A percentile compares a stretch with the other conserved stretches of the same genome.
These are phyloP conservation scores for Eubasilissa regina DNA, from an alignment of 1,140 invertebrate species.

Conservation along the genomic window DNA sequence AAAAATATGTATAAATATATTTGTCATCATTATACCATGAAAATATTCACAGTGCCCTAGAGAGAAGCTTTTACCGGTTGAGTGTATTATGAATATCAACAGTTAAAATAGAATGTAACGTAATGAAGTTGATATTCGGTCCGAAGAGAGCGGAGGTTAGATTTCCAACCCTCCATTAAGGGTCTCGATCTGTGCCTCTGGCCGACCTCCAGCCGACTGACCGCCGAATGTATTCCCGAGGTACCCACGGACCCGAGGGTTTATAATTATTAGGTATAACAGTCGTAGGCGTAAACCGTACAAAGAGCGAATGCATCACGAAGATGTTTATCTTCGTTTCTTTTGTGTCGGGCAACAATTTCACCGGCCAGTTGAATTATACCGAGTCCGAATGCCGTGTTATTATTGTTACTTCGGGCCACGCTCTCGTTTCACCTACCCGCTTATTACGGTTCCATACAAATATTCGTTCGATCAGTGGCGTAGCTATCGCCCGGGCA, in stretches of 20 bases:
- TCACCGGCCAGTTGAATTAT: slow-evolving; percentile 22
- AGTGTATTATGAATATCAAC: too few relatives aligned
- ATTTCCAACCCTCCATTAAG: slow-evolving; percentile 6
- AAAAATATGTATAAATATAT: too few relatives aligned
- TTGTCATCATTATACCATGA: too few relatives aligned
- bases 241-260: slow-evolving; percentile 3
- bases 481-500: too few relatives aligned
- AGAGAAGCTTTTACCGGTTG: too few relatives aligned
- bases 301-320: slow-evolving; percentile 49
- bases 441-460: slow-evolving; percentile 38
- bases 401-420: slow-evolving; percentile 38
- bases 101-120: too few relatives aligned
- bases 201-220: slow-evolving; percentile 17
- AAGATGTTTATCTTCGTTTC: slow-evolving; percentile 41
- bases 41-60: too few relatives aligned
- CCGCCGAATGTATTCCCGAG: background rate
- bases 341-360: slow-evolving; percentile 38
- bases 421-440: slow-evolving; percentile 36
- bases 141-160: too few relatives aligned
- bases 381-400: slow-evolving; percentile 26
- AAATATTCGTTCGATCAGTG: slow-evolving; percentile 40
- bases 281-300: slow-evolving; percentile 47
- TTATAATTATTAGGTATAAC: slow-evolving; percentile 45
- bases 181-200: background rate
- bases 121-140: too few relatives aligned